A percentile compares a stretch with the other conserved stretches of the same genome.
These are phyloP conservation scores for Saturnia pavonia DNA, from an alignment of 2,888 invertebrate genomes.

Conservation along the genomic window DNA sequence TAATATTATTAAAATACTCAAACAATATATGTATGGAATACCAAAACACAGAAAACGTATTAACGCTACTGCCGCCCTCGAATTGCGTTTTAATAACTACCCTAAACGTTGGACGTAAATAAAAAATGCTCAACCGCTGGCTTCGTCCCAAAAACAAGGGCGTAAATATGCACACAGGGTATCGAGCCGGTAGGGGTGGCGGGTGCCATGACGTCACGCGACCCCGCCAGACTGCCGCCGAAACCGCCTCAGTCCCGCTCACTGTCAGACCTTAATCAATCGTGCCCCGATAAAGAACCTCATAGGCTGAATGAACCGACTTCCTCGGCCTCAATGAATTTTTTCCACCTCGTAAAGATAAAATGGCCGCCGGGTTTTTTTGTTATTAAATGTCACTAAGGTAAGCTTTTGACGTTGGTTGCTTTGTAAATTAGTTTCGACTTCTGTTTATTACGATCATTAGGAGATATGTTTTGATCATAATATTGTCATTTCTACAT, in stretches of 20 bases:
- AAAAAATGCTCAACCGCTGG: constrained; percentile 52
- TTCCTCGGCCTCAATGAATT: constrained; percentile 28
- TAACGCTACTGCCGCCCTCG: constrained; percentile 24
- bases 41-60: constrained; percentile 34
- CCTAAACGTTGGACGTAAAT: constrained; percentile 41
- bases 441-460: constrained; percentile 15
- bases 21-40: constrained; percentile 15
- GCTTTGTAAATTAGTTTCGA: constrained; percentile 22
- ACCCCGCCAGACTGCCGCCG: constrained; percentile 67
- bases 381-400: constrained; percentile 32
- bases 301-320: constrained; percentile 37
- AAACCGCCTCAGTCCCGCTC: constrained; percentile 51
- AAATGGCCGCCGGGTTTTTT: constrained; percentile 13
- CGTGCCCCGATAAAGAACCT: constrained; percentile 46
- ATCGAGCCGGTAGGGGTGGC: constrained; percentile 43
- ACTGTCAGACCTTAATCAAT: constrained; percentile 54
- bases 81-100: constrained; percentile 21
- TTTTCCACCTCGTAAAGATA: constrained; percentile 1
- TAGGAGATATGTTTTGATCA: background rate
- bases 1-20: background rate
- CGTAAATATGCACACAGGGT: constrained; percentile 66
- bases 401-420: constrained; percentile 37
- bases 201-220: constrained; percentile 67
- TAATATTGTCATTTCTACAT: background rate
- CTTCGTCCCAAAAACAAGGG: constrained; percentile 60